phyloP scores from a whole-genome alignment of 2,113 vertebrate species.

The Pachyramphus minor region DNA sequence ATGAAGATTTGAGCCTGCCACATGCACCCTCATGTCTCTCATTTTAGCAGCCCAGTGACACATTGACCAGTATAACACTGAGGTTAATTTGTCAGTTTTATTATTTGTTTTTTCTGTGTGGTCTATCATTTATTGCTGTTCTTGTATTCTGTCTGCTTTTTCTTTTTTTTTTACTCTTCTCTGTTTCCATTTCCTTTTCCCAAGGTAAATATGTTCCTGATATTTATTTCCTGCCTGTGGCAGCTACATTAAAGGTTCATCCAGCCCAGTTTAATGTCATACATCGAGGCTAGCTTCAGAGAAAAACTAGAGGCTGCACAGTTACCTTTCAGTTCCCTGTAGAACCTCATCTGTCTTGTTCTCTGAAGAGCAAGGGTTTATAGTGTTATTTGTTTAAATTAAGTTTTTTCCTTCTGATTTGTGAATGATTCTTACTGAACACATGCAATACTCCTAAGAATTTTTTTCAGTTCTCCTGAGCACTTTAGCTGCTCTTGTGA shows the following conservation, averaged over 20 bases:
- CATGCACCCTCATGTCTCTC: not conserved
- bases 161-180: not conserved
- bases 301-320: not conserved
- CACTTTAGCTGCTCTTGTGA: not conserved
- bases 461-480: not conserved
- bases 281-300: not conserved
- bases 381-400: not conserved
- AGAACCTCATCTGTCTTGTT: not conserved
- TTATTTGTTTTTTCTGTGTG: not conserved
- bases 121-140: not conserved
- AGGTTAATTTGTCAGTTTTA: not conserved
- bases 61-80: not conserved
- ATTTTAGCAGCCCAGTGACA: not conserved
- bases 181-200: not conserved
- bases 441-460: not conserved
- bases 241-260: not conserved
- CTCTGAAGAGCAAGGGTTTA: not conserved
- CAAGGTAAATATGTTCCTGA: not conserved
- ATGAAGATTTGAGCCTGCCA: not conserved
- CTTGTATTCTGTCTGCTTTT: not conserved
- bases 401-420: not conserved
- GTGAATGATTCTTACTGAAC: not conserved
- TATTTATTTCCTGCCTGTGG: conserved; percentile 1
- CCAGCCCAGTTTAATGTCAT: not conserved
- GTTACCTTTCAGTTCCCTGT: not conserved